Percentiles rank a stretch among this genome's conserved stretches.
phyloP scores from a whole-genome alignment of 1,140 invertebrate species.

The Drosophila sucinea region DNA sequence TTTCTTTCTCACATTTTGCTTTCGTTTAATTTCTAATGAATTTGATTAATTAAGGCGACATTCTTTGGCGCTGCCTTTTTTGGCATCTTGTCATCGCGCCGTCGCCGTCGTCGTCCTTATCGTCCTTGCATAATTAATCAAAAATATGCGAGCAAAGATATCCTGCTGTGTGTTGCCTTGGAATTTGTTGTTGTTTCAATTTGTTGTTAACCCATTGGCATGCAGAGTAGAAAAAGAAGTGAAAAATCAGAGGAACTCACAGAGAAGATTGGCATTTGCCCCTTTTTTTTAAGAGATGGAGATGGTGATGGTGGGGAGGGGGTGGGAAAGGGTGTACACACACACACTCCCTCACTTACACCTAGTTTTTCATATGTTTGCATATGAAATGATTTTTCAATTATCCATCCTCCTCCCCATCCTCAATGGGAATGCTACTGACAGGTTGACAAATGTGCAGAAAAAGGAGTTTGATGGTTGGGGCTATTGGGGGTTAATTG shows the following conservation, averaged over 20 bases:
- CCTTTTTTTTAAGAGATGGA: neutral
- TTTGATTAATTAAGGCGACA: slow-evolving; percentile 71
- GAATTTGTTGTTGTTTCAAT: slow-evolving; percentile 55
- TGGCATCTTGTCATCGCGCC: slow-evolving; percentile 14
- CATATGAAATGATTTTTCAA: slow-evolving; percentile 77
- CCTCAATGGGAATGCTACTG: slow-evolving; percentile 37
- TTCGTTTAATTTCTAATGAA: slow-evolving; percentile 57
- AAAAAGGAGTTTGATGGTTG: slow-evolving; percentile 1
- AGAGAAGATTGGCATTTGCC: neutral
- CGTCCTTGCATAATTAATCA: slow-evolving; percentile 63
- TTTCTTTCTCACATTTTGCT: neutral
- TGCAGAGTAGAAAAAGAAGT: neutral
- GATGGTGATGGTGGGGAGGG: neutral
- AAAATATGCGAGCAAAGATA: slow-evolving; percentile 58
- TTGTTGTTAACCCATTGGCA: slow-evolving; percentile 48
- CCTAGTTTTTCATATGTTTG: slow-evolving; percentile 8
- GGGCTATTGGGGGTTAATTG: slow-evolving; percentile 52
- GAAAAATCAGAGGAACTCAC: neutral
- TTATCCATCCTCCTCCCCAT: slow-evolving; percentile 49
- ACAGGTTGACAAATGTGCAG: slow-evolving; percentile 47
- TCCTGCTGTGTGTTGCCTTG: slow-evolving; percentile 61
- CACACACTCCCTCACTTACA: slow-evolving; percentile 22
- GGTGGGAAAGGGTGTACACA: slow-evolving; percentile 19
- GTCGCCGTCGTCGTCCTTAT: slow-evolving; percentile 7
- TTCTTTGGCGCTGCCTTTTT: slow-evolving; percentile 55